Evolutionary conservation across 2,888 invertebrate genomes (phyloP).

Genomic region (Papilio gigon): DNA sequence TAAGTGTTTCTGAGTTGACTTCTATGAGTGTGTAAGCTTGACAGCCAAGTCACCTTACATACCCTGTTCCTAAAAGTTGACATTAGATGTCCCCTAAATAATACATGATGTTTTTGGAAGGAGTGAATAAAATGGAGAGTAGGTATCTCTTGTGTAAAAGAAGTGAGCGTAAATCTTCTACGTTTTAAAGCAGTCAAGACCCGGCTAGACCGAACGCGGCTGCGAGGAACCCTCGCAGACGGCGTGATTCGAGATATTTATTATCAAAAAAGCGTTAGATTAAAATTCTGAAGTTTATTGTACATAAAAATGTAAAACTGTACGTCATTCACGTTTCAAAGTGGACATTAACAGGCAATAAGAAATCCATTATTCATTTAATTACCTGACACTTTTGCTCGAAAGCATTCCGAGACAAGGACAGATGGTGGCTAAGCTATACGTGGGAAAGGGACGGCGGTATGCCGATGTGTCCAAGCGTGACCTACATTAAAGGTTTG

Average conservation of each 20-base stretch:
- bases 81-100: too few relatives aligned
- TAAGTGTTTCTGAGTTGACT: too few relatives aligned
- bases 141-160: neutral
- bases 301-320: slow-evolving; percentile 33
- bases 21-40: too few relatives aligned
- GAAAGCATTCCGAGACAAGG: slow-evolving; percentile 22
- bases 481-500: slow-evolving; percentile 45
- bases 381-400: slow-evolving; percentile 30
- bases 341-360: slow-evolving; percentile 39
- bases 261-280: slow-evolving; percentile 28
- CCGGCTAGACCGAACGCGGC: neutral
- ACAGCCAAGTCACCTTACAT: too few relatives aligned
- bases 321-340: slow-evolving; percentile 37
- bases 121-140: neutral
- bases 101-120: neutral
- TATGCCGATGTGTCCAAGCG: slow-evolving; percentile 14
- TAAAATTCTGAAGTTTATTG: slow-evolving; percentile 40
- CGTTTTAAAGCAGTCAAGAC: neutral
- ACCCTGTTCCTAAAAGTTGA: too few relatives aligned
- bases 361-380: slow-evolving; percentile 38
- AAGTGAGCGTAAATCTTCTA: neutral
- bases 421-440: neutral
- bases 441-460: slow-evolving; percentile 3
- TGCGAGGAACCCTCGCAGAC: slow-evolving; percentile 25
- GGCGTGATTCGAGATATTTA: slow-evolving; percentile 24